These are phyloP conservation scores for Leptarthrus brevirostris DNA, from an alignment of 2,888 invertebrate genomes.

Conservation along the genomic window DNA sequence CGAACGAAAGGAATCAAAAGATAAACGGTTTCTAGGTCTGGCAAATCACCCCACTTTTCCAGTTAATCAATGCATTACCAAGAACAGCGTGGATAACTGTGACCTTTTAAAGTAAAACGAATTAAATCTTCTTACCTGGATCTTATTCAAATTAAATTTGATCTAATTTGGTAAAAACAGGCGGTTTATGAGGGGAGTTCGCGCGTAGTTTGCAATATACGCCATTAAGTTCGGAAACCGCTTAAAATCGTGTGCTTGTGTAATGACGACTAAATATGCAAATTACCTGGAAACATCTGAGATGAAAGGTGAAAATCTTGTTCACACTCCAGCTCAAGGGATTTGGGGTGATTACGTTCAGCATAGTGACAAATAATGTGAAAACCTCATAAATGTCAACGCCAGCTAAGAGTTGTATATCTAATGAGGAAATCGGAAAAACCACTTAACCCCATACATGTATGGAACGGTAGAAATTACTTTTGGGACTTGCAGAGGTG, in stretches of 20 bases:
- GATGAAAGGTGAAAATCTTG: neutral
- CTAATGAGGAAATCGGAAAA: conserved; percentile 41
- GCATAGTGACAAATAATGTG: conserved; percentile 34
- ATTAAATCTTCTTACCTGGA: conserved; percentile 1
- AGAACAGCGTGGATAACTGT: neutral
- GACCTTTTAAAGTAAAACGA: neutral
- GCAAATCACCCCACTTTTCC: conserved; percentile 12
- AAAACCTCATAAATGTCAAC: conserved; percentile 42
- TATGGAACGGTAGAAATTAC: too few species aligned
- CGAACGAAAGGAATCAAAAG: conserved; percentile 37
- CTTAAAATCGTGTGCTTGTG: conserved; percentile 18
- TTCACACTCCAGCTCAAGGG: neutral
- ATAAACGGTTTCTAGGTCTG: conserved; percentile 44
- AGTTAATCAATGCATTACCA: conserved; percentile 19
- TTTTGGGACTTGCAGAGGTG: too few species aligned
- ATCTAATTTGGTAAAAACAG: neutral
- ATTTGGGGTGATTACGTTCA: neutral
- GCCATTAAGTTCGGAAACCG: conserved; percentile 9
- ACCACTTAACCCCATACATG: neutral
- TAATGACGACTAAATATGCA: conserved; percentile 46
- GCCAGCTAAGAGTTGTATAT: conserved; percentile 13
- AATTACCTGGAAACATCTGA: conserved; percentile 16
- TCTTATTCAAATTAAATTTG: conserved; percentile 5
- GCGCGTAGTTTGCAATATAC: conserved; percentile 3
- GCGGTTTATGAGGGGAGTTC: neutral